Base-by-base conservation (phyloP, 2,113 vertebrate genomes). In the Hypanus sabinus region DNA sequence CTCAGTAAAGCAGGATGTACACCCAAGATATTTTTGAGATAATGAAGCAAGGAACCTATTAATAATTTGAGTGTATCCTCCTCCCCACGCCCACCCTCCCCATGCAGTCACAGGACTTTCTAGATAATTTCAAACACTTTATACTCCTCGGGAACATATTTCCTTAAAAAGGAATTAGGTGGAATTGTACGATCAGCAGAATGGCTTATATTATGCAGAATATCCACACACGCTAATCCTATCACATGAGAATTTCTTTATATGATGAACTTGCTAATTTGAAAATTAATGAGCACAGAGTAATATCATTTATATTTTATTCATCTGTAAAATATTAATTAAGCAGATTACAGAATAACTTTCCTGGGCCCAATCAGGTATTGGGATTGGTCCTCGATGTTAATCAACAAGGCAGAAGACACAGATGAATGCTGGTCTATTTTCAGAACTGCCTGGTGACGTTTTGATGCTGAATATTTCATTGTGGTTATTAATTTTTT, bases 401-500 rank as follows among this genome's bases (percentile, higher is more conserved):
- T 93, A 93, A 93, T 73, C 36, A 93, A 93, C 91, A 73, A 38
- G 24, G 9, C 24, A 46, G 16, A 73, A 36, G 22, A 22, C 3
- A 10, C 33, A 55, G 91, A 93, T 73, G 2, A 24, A 71, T 92
- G 12, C 71, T 65, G 36, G 73, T 93, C 36, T 30, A 93, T 93
- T 93, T 65, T 46, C 65, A 93, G 68, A 73, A 12, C 70, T 46
- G 68, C 22, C 5, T 33, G 22, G 10, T 73, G 70, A 73, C 33
- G 55, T 46, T 93, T 55, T 93, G 91, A 73, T 22, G 46, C 70
- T 75, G 70, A 16, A 30, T 93, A 73, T 75, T 93, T 38, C 38
- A 93, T 73, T 93, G 36, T 73, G 91, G 38, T 73, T 93, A 73
- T 93, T 75, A 73, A 73, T 71, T 36, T 93, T 73, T 93, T 22